Conservation (phyloP, 1,140 invertebrate species). For the Brachionus koreanus region DNA sequence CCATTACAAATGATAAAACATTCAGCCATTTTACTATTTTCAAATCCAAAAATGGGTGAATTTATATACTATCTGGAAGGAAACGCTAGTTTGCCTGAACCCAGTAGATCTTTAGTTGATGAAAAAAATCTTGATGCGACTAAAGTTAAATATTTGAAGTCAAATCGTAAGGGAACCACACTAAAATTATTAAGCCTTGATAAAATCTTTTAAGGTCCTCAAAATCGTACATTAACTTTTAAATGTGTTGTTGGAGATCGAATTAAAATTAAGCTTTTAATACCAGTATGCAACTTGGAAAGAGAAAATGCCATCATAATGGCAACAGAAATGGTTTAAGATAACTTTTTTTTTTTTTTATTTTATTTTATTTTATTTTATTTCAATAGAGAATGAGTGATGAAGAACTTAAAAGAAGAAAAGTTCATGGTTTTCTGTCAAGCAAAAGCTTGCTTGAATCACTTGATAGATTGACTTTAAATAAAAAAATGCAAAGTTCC, state of each 20-base stretch:
- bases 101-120: conserved; percentile 50
- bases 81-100: conserved; percentile 50
- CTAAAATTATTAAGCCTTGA: background rate
- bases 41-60: conserved; percentile 56
- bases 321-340: conserved; percentile 53
- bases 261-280: conserved; percentile 51
- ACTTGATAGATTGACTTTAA: conserved; percentile 49
- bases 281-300: conserved; percentile 53
- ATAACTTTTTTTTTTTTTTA: conserved; percentile 41
- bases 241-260: conserved; percentile 54
- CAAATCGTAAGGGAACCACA: conserved; percentile 13
- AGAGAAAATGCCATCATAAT: conserved; percentile 53
- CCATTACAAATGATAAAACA: conserved; percentile 55
- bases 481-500: background rate
- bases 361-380: background rate
- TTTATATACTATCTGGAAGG: conserved; percentile 58
- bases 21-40: conserved; percentile 55
- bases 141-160: conserved; percentile 39
- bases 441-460: conserved; percentile 53
- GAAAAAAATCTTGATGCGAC: conserved; percentile 46
- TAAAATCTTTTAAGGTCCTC: conserved; percentile 51
- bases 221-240: conserved; percentile 55
- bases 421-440: conserved; percentile 53
- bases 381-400: conserved; percentile 53
- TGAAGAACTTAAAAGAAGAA: conserved; percentile 52